Evolutionary conservation across 1,140 invertebrate genomes (phyloP), one percentile per base, ranked within the genome.

Genomic region (Pinna nobilis): DNA sequence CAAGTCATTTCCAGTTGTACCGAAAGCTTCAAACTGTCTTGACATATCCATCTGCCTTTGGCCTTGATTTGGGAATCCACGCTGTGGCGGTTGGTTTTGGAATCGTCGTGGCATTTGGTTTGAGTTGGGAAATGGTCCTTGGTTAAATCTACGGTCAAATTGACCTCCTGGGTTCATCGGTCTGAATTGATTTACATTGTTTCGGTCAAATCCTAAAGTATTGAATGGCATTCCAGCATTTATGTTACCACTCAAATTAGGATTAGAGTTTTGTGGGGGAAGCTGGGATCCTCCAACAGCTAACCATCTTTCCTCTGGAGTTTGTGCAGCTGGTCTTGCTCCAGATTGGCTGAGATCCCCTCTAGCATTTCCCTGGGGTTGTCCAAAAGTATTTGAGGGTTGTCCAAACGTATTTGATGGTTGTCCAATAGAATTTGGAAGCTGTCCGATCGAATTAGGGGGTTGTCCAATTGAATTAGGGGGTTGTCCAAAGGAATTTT

Each of bases 291-390:
- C 55, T 5, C 55, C 55, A 9, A 59, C 55, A n/a, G 55, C 37
- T 59, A 59, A 59, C 55, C 55, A 59, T 7, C 55, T 59, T 33
- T 59, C 55, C 13, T 59, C 55, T 32, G 55, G 55, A n/a, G 55
- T 59, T n/a, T n/a, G n/a, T n/a, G n/a, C n/a, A n/a, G n/a, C n/a
- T n/a, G n/a, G n/a, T n/a, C n/a, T n/a, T n/a, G n/a, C n/a, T n/a
- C n/a, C n/a, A n/a, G n/a, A n/a, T n/a, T n/a, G n/a, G n/a, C n/a
- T n/a, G n/a, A n/a, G n/a, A n/a, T n/a, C n/a, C n/a, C n/a, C n/a
- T n/a, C n/a, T n/a, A n/a, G n/a, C n/a, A n/a, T n/a, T n/a, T n/a
- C n/a, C n/a, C n/a, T n/a, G n/a, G n/a, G n/a, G n/a, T n/a, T n/a
- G n/a, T n/a, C n/a, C n/a, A n/a, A n/a, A n/a, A n/a, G n/a, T n/a